Conservation (phyloP, 2,888 invertebrate genomes). For the Dynastes maya region DNA sequence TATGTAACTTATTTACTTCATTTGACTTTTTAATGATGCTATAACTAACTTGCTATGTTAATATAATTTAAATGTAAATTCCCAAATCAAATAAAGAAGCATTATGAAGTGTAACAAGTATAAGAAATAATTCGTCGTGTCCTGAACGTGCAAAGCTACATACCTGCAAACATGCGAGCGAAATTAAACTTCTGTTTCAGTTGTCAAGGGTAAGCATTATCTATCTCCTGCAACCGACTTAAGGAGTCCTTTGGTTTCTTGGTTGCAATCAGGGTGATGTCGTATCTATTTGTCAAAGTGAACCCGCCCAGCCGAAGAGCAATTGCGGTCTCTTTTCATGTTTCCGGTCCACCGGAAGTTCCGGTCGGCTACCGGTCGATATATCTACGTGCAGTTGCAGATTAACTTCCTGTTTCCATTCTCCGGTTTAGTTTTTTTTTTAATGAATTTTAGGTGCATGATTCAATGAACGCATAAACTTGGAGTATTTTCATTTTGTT, state of each 20-base stretch:
- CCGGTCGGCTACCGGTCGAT: slow-evolving; percentile 71
- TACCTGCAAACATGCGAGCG: too few species aligned
- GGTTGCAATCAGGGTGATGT: slow-evolving; percentile 56
- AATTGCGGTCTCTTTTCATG: slow-evolving; percentile 71
- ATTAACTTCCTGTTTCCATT: slow-evolving; percentile 70
- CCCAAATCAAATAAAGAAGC: too few species aligned
- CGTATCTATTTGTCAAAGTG: slow-evolving; percentile 66
- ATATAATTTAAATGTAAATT: too few species aligned
- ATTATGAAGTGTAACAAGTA: too few species aligned
- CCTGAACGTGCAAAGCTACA: too few species aligned
- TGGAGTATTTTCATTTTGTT: slow-evolving; percentile 53
- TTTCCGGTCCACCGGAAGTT: slow-evolving; percentile 71
- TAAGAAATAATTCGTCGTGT: too few species aligned
- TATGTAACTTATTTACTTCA: too few species aligned
- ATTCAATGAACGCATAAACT: slow-evolving; percentile 62
- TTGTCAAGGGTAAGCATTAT: slow-evolving; percentile 1
- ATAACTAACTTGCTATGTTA: too few species aligned
- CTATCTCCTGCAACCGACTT: slow-evolving; percentile 1
- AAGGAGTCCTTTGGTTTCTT: slow-evolving; percentile 46
- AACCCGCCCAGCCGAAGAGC: slow-evolving; percentile 65
- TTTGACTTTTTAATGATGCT: too few species aligned
- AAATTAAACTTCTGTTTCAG: slow-evolving; percentile 22
- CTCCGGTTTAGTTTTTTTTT: slow-evolving; percentile 44
- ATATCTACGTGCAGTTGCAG: slow-evolving; percentile 71
- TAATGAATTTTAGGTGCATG: slow-evolving; percentile 62